Evolutionary conservation across 2,888 invertebrate genomes (phyloP).

Genomic region (Platycheirus albimanus): DNA sequence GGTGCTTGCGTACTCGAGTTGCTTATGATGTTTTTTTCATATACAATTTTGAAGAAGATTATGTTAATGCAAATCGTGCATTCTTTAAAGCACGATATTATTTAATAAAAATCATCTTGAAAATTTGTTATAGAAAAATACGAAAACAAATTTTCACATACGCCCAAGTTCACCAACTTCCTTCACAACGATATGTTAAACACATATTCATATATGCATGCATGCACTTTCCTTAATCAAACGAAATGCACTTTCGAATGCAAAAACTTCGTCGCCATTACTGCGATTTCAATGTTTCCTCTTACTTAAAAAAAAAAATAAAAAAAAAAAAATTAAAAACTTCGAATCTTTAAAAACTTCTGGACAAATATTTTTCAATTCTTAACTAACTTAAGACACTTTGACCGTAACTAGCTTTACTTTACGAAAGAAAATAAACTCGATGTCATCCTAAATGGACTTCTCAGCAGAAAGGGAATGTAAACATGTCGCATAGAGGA

Average conservation of each 20-base stretch:
- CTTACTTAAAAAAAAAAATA: background rate
- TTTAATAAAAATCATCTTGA: too few species aligned
- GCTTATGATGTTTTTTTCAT: too few species aligned
- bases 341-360: constrained; percentile 45
- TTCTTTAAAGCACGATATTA: too few species aligned
- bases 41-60: too few species aligned
- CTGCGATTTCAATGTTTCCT: constrained; percentile 9
- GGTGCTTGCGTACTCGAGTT: too few species aligned
- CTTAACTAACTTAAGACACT: constrained; percentile 45
- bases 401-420: constrained; percentile 38
- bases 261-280: background rate
- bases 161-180: background rate
- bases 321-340: constrained; percentile 40
- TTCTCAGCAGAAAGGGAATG: constrained; percentile 26
- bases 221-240: constrained; percentile 32
- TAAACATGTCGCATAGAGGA: constrained; percentile 25
- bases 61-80: too few species aligned
- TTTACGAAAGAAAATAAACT: constrained; percentile 31
- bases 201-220: background rate
- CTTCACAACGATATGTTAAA: background rate
- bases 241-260: constrained; percentile 12
- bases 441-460: constrained; percentile 20
- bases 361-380: constrained; percentile 46
- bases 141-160: background rate
- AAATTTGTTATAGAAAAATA: background rate